Conservation (phyloP, 2,797 vertebrate genomes). For the Threskiornis aethiopicus region DNA sequence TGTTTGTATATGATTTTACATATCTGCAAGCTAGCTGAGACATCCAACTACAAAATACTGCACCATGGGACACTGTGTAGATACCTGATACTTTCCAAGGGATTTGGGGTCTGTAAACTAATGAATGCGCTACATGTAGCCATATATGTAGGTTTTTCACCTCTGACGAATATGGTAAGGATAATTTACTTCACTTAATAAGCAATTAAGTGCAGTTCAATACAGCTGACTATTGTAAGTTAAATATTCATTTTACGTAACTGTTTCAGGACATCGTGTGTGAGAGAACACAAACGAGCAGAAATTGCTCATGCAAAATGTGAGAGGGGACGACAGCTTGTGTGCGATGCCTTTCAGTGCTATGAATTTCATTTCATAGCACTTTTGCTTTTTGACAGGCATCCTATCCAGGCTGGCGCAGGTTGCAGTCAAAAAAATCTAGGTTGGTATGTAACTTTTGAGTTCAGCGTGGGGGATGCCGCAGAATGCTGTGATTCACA, state of each 20-base stretch:
- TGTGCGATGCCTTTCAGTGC: conserved; percentile 58
- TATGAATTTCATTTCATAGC: conserved; percentile 69
- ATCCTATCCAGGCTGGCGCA: conserved; percentile 59
- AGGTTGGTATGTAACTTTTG: conserved; percentile 45
- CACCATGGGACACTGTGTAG: conserved; percentile 45
- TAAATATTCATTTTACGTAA: conserved; percentile 68
- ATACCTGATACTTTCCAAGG: conserved; percentile 56
- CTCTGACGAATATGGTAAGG: conserved; percentile 44
- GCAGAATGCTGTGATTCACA: background rate
- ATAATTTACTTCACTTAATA: conserved; percentile 64
- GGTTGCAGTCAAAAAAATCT: conserved; percentile 57
- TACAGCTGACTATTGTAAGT: conserved; percentile 59
- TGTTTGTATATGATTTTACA: conserved; percentile 63
- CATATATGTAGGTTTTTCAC: conserved; percentile 63
- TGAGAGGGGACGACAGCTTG: conserved; percentile 69
- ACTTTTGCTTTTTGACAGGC: conserved; percentile 67
- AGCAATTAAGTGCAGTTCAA: conserved; percentile 65
- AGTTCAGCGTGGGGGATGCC: background rate
- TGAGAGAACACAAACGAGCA: conserved; percentile 65
- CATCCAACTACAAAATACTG: conserved; percentile 48
- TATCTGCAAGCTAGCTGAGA: conserved; percentile 56
- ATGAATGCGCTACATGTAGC: conserved; percentile 60
- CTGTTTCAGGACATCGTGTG: conserved; percentile 57
- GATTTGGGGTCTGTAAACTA: conserved; percentile 48
- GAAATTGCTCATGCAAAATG: conserved; percentile 70